Evolutionary conservation across 2,113 vertebrate species (phyloP).

Genomic region (Paratilapia polleni): DNA sequence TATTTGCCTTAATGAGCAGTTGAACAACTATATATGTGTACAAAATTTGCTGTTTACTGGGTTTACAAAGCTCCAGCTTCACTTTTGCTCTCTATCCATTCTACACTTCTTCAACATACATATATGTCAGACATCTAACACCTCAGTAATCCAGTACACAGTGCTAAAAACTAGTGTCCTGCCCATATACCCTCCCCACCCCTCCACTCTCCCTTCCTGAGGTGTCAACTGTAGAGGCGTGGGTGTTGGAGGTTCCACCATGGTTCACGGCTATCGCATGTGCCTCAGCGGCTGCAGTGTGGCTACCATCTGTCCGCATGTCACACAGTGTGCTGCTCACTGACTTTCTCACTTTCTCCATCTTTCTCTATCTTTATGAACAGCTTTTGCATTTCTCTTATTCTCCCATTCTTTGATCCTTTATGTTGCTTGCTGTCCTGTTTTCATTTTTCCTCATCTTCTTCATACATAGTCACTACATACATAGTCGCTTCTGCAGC

Average conservation of each 20-base stretch:
- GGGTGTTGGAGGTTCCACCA: conserved; percentile 65
- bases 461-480: neutral
- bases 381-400: conserved; percentile 32
- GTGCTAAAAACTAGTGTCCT: conserved; percentile 4
- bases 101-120: neutral
- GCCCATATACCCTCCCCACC: neutral
- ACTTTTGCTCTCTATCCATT: neutral
- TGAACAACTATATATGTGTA: neutral
- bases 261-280: conserved; percentile 76
- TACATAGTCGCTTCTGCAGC: neutral
- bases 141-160: neutral
- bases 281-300: conserved; percentile 59
- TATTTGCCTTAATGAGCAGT: neutral
- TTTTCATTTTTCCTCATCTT: conserved; percentile 22
- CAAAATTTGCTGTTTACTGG: neutral
- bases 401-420: conserved; percentile 13
- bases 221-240: conserved; percentile 70
- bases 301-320: conserved; percentile 73
- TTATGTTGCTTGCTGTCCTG: conserved; percentile 20
- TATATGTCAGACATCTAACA: neutral
- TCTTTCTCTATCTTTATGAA: conserved; percentile 24
- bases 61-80: neutral
- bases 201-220: conserved; percentile 22
- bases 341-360: conserved; percentile 40
- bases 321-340: conserved; percentile 59